These are phyloP conservation scores for Chionomys nivalis DNA, from an alignment of 2,113 vertebrate species.

Conservation along the genomic window DNA sequence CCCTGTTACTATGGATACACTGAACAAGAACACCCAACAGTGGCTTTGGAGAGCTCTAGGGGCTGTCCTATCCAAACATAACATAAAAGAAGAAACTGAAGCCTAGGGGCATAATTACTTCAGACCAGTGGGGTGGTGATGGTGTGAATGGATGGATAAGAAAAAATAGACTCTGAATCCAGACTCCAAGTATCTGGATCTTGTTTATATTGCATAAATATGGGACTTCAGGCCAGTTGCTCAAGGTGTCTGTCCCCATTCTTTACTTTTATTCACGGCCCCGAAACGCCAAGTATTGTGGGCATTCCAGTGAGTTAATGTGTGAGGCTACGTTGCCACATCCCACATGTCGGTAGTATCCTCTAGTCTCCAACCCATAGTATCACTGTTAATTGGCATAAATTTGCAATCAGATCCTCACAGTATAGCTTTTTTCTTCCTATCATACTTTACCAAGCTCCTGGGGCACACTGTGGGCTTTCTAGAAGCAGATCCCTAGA, in stretches of 20 bases:
- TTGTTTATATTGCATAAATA: rapidly evolving
- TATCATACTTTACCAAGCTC: not conserved
- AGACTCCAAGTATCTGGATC: not conserved
- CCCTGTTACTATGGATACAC: not conserved
- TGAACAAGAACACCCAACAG: not conserved
- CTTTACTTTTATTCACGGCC: not conserved
- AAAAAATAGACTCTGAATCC: not conserved
- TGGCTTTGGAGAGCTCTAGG: not conserved
- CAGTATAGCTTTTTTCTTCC: not conserved
- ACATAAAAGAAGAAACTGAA: not conserved
- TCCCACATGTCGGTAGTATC: rapidly evolving
- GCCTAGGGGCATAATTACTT: not conserved
- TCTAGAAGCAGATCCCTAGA: not conserved
- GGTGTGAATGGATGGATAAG: not conserved
- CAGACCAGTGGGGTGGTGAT: too few species aligned
- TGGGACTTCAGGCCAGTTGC: not conserved
- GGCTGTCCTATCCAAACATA: not conserved
- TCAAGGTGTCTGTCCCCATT: not conserved
- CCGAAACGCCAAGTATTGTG: too few species aligned
- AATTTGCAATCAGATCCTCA: not conserved
- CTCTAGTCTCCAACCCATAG: too few species aligned
- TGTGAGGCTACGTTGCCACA: rapidly evolving
- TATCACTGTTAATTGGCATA: not conserved
- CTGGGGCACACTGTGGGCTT: not conserved
- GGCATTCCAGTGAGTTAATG: not conserved